phyloP scores from a whole-genome alignment of 2,797 vertebrate genomes.

The Enteromius treurensis region DNA sequence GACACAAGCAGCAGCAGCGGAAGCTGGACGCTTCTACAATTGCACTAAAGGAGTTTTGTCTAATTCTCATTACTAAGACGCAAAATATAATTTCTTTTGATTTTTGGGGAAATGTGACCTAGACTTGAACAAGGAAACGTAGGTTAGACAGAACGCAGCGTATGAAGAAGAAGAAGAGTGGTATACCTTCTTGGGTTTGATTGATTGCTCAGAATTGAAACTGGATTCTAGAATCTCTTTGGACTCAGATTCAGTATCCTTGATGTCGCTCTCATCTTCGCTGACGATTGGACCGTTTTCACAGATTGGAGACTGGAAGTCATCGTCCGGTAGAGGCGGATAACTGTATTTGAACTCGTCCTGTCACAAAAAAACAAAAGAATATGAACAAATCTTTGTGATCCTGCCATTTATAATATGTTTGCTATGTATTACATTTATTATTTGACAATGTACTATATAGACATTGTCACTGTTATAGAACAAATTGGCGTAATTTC shows the following conservation, averaged over 20 bases:
- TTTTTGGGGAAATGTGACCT: neutral
- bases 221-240: constrained; percentile 85
- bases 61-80: neutral
- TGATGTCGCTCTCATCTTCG: constrained; percentile 91
- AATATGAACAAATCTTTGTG: neutral
- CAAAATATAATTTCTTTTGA: neutral
- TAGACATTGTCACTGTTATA: neutral
- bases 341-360: constrained; percentile 96
- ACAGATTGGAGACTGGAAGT: constrained; percentile 92
- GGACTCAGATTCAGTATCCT: constrained; percentile 83
- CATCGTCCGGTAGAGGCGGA: constrained; percentile 95
- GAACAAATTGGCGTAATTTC: neutral
- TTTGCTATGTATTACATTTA: neutral
- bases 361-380: constrained; percentile 68
- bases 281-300: constrained; percentile 92
- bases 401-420: neutral
- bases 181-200: constrained; percentile 88
- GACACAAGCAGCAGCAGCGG: too few relatives aligned
- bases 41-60: neutral
- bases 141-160: neutral
- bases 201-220: constrained; percentile 81
- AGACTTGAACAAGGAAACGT: neutral
- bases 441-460: neutral
- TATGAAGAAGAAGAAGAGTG: neutral
- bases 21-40: too few relatives aligned